Evolutionary conservation across 92 coral and sea anemone genomes (phyloP).

Genomic region (Parazoanthus swiftii): DNA sequence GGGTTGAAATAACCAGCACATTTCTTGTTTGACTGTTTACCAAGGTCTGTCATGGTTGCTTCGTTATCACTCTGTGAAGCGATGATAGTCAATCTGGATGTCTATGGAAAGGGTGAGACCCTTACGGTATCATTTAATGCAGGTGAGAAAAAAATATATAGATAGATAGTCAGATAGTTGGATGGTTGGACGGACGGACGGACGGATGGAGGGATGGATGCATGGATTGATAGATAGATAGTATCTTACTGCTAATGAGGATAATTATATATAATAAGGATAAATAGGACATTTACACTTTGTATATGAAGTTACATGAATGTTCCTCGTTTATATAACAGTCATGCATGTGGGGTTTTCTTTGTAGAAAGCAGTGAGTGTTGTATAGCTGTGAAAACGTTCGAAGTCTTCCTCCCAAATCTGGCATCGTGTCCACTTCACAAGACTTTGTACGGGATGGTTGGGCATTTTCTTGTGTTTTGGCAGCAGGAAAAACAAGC

Average conservation of each 20-base stretch:
- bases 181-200: too few relatives aligned
- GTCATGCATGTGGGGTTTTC: too few relatives aligned
- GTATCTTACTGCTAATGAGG: neutral
- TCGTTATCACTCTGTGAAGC: slow-evolving; percentile 24
- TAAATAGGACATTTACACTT: neutral
- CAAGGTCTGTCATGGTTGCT: slow-evolving; percentile 26
- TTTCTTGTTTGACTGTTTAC: neutral
- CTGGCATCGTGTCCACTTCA: neutral
- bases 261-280: too few relatives aligned
- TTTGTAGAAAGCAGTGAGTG: neutral
- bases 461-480: slow-evolving; percentile 17
- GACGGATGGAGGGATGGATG: too few relatives aligned
- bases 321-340: too few relatives aligned
- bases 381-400: neutral
- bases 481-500: neutral
- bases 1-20: neutral
- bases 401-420: slow-evolving; percentile 19
- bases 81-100: neutral
- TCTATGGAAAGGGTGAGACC: slow-evolving; percentile 15
- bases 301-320: neutral
- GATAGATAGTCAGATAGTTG: neutral
- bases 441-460: slow-evolving; percentile 29
- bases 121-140: neutral
- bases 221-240: neutral
- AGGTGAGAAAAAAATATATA: neutral